Base-by-base conservation (phyloP, 2,113 vertebrate species). In the Platichthys flesus region DNA sequence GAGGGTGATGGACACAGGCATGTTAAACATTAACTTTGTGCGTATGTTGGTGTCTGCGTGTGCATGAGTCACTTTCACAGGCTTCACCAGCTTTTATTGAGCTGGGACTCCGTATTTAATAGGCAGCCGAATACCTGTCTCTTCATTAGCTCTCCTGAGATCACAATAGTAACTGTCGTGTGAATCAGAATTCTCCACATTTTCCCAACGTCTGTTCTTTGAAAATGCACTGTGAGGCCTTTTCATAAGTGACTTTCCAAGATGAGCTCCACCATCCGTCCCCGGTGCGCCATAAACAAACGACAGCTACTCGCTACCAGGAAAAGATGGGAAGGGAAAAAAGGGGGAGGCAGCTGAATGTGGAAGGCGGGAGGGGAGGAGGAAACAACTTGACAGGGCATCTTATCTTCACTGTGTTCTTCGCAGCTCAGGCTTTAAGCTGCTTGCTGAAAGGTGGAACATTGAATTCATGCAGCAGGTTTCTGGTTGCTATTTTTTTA, bases 111-210 rank as follows among this genome's bases (percentile, higher is more conserved):
- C 18, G 75, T 86, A 67, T 89, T 90, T 88, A 88, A 83, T 76
- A 73, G 71, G 56, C 78, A 74, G 85, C 65, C 58, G 74, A 88
- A 84, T 90, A 82, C 89, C 83, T 86, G 76, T 88, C 84, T 88
- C 82, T 67, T 88, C 78, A 84, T 89, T 86, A 81, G 79, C 76
- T 89, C 89, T 84, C 84, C 70, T 60, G 86, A 84, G 85, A 84
- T 87, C 68, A 84, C 74, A 88, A 83, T 76, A 78, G 84, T 78
- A 78, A 81, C 82, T 86, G 79, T 88, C 86, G 79, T 80, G 82
- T 61, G 82, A 85, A 83, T 88, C 74, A 59, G 28, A 79, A 90
- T 79, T 86, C 78, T 82, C 84, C 74, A 73, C 58, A 79, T 78
- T 74, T 88, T 88, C 64, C 67, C 59, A 58, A 21, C 73, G 71